phyloP scores from a whole-genome alignment of 2,113 vertebrate species.

The Crotalus tigris region DNA sequence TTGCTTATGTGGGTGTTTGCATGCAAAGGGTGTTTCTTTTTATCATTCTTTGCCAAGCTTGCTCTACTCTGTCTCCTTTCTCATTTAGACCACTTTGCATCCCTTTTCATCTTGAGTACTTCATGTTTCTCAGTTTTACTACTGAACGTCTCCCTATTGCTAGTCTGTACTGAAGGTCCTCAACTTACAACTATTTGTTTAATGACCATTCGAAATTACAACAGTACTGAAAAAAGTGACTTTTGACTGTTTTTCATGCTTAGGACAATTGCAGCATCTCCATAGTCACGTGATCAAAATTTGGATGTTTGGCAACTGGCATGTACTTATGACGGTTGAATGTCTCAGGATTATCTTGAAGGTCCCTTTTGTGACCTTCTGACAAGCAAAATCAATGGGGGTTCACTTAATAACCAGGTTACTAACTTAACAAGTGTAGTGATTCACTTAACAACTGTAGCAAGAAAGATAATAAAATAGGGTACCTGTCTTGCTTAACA shows the following conservation, averaged over 20 bases:
- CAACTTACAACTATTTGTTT: background rate
- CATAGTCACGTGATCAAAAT: background rate
- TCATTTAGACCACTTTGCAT: background rate
- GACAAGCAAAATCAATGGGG: background rate
- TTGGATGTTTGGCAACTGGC: background rate
- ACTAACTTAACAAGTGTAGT: background rate
- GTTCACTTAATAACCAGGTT: background rate
- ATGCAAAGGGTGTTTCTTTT: background rate
- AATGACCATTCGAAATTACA: background rate
- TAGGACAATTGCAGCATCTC: background rate
- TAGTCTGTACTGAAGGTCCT: background rate
- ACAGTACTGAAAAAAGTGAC: background rate
- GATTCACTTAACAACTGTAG: background rate
- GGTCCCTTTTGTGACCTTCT: background rate
- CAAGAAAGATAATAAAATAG: background rate
- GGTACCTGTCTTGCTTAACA: background rate
- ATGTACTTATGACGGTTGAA: background rate
- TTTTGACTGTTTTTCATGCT: background rate
- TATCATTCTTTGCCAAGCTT: background rate
- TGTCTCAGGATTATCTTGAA: background rate
- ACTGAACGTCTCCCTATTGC: background rate
- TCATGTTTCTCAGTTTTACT: background rate
- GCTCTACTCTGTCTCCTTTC: background rate
- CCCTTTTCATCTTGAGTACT: background rate
- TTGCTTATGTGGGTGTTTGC: background rate